These are phyloP conservation scores for Dexiosoma caninum DNA, from an alignment of 2,888 invertebrate genomes.

Conservation along the genomic window DNA sequence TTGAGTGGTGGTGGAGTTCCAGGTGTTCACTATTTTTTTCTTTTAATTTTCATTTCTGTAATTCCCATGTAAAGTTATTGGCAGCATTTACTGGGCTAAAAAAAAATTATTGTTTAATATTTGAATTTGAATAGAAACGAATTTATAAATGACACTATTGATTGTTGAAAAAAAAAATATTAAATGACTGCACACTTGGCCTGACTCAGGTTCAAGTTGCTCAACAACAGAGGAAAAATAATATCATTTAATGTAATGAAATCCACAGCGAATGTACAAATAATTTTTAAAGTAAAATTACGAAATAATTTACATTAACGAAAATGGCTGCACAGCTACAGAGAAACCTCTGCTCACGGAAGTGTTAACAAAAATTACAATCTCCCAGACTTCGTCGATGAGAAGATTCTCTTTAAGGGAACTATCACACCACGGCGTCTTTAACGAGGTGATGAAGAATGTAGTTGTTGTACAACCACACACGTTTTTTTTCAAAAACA, in stretches of 20 bases:
- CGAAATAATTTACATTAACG: too few relatives aligned
- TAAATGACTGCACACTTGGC: neutral
- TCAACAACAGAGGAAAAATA: neutral
- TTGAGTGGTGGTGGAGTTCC: neutral
- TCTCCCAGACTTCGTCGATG: too few relatives aligned
- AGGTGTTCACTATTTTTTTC: neutral
- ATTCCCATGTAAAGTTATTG: neutral
- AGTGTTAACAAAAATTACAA: too few relatives aligned
- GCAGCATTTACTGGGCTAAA: neutral
- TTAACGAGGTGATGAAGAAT: too few relatives aligned
- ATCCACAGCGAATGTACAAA: neutral
- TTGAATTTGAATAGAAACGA: neutral
- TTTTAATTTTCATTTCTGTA: too few relatives aligned
- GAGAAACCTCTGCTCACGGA: too few relatives aligned
- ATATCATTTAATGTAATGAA: neutral
- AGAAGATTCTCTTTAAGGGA: too few relatives aligned
- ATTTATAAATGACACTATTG: neutral
- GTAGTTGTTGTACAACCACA: too few relatives aligned
- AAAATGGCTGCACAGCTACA: too few relatives aligned
- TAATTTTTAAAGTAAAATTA: too few relatives aligned
- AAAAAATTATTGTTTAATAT: neutral
- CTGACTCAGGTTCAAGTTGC: neutral
- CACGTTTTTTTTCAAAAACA: too few relatives aligned
- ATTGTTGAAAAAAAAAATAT: neutral
- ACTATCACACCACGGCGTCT: too few relatives aligned